Conservation (phyloP, 2,797 vertebrate species). For the Cossypha heuglini region DNA sequence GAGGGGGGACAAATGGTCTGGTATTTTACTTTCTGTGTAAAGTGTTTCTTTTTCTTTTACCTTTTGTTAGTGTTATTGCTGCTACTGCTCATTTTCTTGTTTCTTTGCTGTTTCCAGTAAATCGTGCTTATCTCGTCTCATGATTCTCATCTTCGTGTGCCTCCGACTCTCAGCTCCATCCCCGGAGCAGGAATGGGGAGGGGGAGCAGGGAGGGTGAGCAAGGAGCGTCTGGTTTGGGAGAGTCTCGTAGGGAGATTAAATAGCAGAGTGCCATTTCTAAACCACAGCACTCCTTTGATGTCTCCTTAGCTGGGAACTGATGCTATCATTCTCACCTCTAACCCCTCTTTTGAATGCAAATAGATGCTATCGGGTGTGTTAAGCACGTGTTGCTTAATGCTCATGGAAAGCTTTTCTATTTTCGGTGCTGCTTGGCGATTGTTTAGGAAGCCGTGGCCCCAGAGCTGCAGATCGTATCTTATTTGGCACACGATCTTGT, state of each 20-base stretch:
- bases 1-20: not conserved
- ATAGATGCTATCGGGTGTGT: not conserved
- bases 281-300: not conserved
- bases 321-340: not conserved
- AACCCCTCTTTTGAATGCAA: not conserved
- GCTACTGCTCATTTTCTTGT: not conserved
- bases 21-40: not conserved
- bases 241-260: accelerated
- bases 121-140: not conserved
- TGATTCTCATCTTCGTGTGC: not conserved
- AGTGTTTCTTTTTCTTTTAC: not conserved
- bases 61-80: not conserved
- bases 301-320: not conserved
- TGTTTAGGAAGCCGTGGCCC: not conserved
- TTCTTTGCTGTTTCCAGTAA: not conserved
- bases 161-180: not conserved
- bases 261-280: not conserved
- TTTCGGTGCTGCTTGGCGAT: not conserved
- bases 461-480: not conserved
- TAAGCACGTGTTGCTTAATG: not conserved
- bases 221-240: accelerated
- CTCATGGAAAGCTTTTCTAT: not conserved
- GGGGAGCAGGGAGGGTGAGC: not conserved
- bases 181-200: accelerated
- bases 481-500: not conserved